Conservation (phyloP, 2,888 invertebrate species). For the Chrysomela aeneicollis region DNA sequence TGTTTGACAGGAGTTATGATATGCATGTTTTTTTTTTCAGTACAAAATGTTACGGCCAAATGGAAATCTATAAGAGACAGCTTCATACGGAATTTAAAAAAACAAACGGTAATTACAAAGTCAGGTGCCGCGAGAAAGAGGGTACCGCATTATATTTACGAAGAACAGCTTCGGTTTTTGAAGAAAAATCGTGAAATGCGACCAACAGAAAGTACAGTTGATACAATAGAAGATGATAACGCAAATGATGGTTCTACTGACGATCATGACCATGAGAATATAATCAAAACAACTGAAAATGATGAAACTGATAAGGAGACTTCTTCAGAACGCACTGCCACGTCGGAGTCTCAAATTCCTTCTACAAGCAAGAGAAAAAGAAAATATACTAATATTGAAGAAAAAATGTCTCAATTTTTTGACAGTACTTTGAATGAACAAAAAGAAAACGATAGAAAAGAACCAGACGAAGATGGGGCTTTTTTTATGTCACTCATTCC, state of each 20-base stretch:
- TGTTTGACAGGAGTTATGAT: conserved; percentile 15
- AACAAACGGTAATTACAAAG: conserved; percentile 1
- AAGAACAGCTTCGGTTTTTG: conserved; percentile 18
- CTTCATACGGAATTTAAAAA: conserved; percentile 16
- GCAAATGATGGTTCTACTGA: conserved; percentile 11
- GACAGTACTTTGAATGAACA: conserved; percentile 13
- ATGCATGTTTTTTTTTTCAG: conserved; percentile 13
- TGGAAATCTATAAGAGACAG: conserved; percentile 15
- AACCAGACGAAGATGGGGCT: conserved; percentile 13
- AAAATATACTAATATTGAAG: conserved; percentile 8
- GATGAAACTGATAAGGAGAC: conserved; percentile 13
- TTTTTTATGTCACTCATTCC: conserved; percentile 15
- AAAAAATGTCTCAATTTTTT: conserved; percentile 10
- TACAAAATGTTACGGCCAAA: conserved; percentile 16
- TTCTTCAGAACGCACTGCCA: conserved; percentile 13
- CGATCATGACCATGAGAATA: conserved; percentile 8
- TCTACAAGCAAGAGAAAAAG: conserved; percentile 10
- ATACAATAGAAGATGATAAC: conserved; percentile 15
- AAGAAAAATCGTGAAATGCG: conserved; percentile 14
- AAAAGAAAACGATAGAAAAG: conserved; percentile 16
- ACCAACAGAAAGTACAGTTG: conserved; percentile 7
- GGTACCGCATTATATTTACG: conserved; percentile 16
- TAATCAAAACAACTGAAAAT: conserved; percentile 13
- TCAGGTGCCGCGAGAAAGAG: conserved; percentile 20
- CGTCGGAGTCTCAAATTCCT: conserved; percentile 15